These are phyloP conservation scores for Pseudopleuronectes americanus DNA, from an alignment of 2,797 vertebrate species.

Conservation along the genomic window DNA sequence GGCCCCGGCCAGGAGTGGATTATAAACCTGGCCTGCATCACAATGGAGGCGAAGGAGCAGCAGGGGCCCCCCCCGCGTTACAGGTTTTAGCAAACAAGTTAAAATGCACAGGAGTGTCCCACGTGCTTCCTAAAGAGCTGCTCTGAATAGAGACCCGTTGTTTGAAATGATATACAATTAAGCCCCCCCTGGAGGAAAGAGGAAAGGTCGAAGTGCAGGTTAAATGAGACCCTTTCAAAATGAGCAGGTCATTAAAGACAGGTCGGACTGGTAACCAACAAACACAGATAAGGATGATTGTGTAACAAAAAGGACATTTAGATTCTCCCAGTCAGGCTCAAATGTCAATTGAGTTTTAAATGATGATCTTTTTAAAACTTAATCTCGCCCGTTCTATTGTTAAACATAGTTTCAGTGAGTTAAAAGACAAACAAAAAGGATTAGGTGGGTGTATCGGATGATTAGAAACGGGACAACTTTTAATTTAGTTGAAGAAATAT, in stretches of 20 bases:
- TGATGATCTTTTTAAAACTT: background rate
- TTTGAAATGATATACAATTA: slow-evolving; percentile 73
- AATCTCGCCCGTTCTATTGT: background rate
- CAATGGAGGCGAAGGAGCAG: slow-evolving; percentile 76
- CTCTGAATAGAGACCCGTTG: slow-evolving; percentile 57
- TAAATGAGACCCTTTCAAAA: slow-evolving; percentile 49
- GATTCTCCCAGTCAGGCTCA: slow-evolving; percentile 12
- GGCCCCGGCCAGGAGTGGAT: slow-evolving; percentile 63
- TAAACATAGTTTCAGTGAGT: background rate
- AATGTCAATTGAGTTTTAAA: slow-evolving; percentile 30
- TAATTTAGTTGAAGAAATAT: too few species aligned
- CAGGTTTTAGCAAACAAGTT: slow-evolving; percentile 68
- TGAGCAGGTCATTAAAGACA: slow-evolving; percentile 67
- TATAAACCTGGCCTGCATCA: slow-evolving; percentile 73
- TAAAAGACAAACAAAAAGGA: too few species aligned
- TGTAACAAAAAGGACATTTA: slow-evolving; percentile 29
- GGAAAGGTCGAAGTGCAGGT: slow-evolving; percentile 59
- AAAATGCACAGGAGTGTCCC: slow-evolving; percentile 55
- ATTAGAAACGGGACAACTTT: too few species aligned
- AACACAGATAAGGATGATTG: slow-evolving; percentile 16
- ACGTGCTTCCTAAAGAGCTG: slow-evolving; percentile 39
- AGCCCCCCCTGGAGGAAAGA: slow-evolving; percentile 37
- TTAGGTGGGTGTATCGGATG: too few species aligned
- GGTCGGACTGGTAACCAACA: slow-evolving; percentile 52
- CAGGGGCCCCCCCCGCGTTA: slow-evolving; percentile 47